Base-by-base conservation (phyloP, 35 echinoderm and acorn worm species). In the Acanthaster planci region DNA sequence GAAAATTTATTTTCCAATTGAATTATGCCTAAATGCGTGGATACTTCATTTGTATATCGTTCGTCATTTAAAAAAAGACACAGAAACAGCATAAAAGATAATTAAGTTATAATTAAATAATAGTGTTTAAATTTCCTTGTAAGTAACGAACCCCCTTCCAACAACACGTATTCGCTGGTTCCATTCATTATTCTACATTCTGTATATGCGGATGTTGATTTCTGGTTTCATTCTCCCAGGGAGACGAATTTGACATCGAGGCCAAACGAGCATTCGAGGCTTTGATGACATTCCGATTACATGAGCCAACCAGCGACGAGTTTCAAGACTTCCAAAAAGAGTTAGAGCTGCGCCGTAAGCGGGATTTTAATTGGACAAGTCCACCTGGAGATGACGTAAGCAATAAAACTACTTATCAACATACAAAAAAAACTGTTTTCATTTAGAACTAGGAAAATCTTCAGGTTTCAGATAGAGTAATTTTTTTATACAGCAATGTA, bases 201-300 rank as follows among this genome's bases (percentile, higher is more conserved):
- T 57, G 55, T 57, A n/a, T 57, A n/a, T n/a, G n/a, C n/a, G n/a
- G n/a, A n/a, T n/a, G n/a, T n/a, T n/a, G n/a, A n/a, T n/a, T n/a
- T n/a, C n/a, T n/a, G 55, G 42, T 47, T 47, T 47, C 42, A 9
- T 23, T 16, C 15, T 1, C 23, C 30, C 50, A 93, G 92, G 85
- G 80, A 37, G 92, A 93, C 51, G 93, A 90, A 52, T 51, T 82
- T 35, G 89, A 95, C 36, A 80, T 54, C 16, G 78, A 81, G 5
- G 93, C 89, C 32, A 91, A 91, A 58, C 81, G 82, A 44, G 93
- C 93, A 30, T 95, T 87, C 59, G 89, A 95, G 55, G 88, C 93
- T 2, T 37, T 95, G 0, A 81, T 91, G 38, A 95, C 89, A 1
- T 80, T 95, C 38, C 55, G 88, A 26, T 60, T 95, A 38, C 91